Conservation (phyloP, 2,113 vertebrate genomes). For the Nettapus auritus region DNA sequence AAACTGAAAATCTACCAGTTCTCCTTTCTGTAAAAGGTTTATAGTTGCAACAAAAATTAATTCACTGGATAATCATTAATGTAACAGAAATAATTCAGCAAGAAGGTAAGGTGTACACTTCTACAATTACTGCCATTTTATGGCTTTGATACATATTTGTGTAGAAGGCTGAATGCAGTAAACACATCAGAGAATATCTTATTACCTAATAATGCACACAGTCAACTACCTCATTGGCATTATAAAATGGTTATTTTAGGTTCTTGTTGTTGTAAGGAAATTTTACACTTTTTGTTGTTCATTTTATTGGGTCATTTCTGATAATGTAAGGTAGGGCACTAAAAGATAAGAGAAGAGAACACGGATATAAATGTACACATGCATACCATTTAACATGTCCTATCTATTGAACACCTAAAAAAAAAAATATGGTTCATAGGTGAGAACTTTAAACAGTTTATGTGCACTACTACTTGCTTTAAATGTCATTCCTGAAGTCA, state of each 20-base stretch:
- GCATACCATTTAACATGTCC: neutral
- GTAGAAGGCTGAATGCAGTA: slow-evolving; percentile 36
- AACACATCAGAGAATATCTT: slow-evolving; percentile 40
- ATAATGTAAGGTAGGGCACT: neutral
- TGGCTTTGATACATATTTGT: slow-evolving; percentile 28
- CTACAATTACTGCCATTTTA: slow-evolving; percentile 35
- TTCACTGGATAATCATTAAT: slow-evolving; percentile 21
- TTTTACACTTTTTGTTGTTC: slow-evolving; percentile 35
- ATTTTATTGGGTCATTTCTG: slow-evolving; percentile 59
- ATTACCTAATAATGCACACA: slow-evolving; percentile 30
- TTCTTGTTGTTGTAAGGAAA: slow-evolving; percentile 49
- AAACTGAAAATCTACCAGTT: slow-evolving; percentile 15
- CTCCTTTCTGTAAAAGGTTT: neutral
- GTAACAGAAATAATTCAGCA: slow-evolving; percentile 37
- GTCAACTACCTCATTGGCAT: slow-evolving; percentile 30
- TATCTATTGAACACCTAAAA: neutral
- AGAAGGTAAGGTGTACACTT: neutral
- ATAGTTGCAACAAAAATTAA: neutral
- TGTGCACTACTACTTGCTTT: neutral
- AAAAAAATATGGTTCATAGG: neutral
- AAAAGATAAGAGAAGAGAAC: slow-evolving; percentile 34
- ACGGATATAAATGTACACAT: neutral
- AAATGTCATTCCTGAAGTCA: neutral
- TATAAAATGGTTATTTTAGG: slow-evolving; percentile 55
- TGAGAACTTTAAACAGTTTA: slow-evolving; percentile 26